Percentiles rank a stretch among this genome's conserved stretches.
These are phyloP conservation scores for Gymnogyps californianus DNA, from an alignment of 2,113 vertebrate genomes.

Conservation along the genomic window DNA sequence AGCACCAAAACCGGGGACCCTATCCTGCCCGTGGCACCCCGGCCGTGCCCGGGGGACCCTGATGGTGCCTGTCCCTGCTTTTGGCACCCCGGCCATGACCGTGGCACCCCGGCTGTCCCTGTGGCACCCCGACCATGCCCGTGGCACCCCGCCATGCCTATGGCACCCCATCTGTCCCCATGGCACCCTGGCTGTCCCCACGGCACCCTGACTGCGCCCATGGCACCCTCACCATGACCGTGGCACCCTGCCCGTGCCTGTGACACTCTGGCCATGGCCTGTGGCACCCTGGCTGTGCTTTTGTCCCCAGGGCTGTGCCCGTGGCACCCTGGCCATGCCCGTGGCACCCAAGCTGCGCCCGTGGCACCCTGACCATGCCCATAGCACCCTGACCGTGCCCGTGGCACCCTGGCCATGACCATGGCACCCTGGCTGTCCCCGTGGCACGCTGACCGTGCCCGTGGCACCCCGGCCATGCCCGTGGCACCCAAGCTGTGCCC, in stretches of 20 bases:
- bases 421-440: rapidly evolving
- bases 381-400: rapidly evolving
- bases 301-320: too few species aligned
- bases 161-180: rapidly evolving
- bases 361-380: rapidly evolving
- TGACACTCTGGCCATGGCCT: too few species aligned
- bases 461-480: rapidly evolving
- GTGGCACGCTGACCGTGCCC: rapidly evolving
- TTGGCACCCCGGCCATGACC: background rate
- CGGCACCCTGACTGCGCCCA: rapidly evolving
- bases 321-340: rapidly evolving
- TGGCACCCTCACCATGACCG: background rate
- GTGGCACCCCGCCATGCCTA: rapidly evolving
- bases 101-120: rapidly evolving
- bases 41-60: background rate
- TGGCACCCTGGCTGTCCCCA: background rate
- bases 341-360: rapidly evolving
- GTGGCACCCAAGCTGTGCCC: rapidly evolving
- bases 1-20: background rate
- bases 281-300: background rate
- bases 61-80: background rate
- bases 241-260: background rate
- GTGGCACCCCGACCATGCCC: rapidly evolving
- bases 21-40: background rate
- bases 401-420: rapidly evolving